phyloP scores from a whole-genome alignment of 2,113 vertebrate genomes.

The Myiagra hebetior region DNA sequence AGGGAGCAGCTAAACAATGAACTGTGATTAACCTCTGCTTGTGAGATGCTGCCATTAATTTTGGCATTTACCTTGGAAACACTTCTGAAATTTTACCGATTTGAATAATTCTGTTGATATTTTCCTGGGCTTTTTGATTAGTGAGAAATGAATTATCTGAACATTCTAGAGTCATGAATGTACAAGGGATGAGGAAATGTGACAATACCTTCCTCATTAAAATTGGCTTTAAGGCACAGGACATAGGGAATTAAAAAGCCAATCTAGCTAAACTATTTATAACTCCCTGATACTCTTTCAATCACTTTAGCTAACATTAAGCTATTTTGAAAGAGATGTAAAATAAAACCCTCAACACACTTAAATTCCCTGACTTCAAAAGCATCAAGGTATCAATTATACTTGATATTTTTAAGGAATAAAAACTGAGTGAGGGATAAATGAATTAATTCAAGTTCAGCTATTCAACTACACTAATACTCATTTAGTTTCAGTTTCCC shows the following conservation, averaged over 20 bases:
- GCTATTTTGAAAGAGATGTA: not conserved
- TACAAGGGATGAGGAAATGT: conserved; percentile 45
- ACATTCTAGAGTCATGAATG: conserved; percentile 40
- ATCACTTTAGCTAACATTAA: not conserved
- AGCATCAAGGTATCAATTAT: not conserved
- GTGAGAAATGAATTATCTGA: conserved; percentile 33
- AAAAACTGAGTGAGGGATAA: not conserved
- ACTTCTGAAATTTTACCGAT: conserved; percentile 51
- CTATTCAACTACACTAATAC: not conserved
- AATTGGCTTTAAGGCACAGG: not conserved
- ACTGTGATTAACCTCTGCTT: conserved; percentile 64
- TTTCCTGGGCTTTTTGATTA: conserved; percentile 50
- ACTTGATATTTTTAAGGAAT: not conserved
- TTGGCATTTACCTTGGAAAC: conserved; percentile 47
- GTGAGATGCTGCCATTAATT: conserved; percentile 59
- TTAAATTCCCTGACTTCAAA: conserved; percentile 19
- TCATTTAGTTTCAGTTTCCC: not conserved
- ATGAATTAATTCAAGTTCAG: not conserved
- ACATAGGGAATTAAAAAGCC: conserved; percentile 7
- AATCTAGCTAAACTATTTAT: conserved; percentile 21
- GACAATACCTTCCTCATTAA: conserved; percentile 30
- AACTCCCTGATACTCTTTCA: conserved; percentile 14
- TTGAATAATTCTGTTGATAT: conserved; percentile 65
- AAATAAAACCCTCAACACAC: not conserved
- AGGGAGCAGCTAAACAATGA: conserved; percentile 62